Evolutionary conservation across 1,140 invertebrate genomes (phyloP), one percentile per base, ranked within the genome.

Genomic region (Monomorium pharaonis): DNA sequence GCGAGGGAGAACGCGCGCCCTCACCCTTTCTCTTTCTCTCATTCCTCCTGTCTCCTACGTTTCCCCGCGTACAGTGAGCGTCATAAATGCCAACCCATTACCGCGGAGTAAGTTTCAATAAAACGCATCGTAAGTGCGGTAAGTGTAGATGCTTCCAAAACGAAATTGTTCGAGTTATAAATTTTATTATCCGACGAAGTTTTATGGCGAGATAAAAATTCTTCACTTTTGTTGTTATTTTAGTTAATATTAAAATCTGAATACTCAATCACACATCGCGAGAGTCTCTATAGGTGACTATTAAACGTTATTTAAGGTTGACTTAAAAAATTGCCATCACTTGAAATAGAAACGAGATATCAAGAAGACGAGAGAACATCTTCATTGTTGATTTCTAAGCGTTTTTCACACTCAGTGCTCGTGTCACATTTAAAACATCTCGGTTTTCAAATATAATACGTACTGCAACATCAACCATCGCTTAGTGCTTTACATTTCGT

Each of bases 1-100:
- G 81, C 84, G 88, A 84, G 89, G 88, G 85, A 89, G 88, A 85
- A 87, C 72, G 80, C 76, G 86, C 18, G 54, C 76, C 86, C 80
- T 60, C 54, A 54, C 58, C 75, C 27, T 75, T 58, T 62, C 33
- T 70, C 49, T 37, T 44, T 85, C 70, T 5, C 60, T 58, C 65
- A 58, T 12, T 14, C 1, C 33, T 10, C 51, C 51, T 49, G 21
- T 37, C 51, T 51, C 65, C 12, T 51, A 24, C 49, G 7, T 56
- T 85, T 87, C 88, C 44, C 16, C 30, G 5, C 63, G 51, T 74
- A 83, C 24, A 44, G 30, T 58, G 16, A 21, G 14, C 21, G 5
- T 74, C 78, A 74, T 74, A 83, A 72, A 74, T 60, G n/a, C n/a
- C 37, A 33, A 47, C 27, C n/a, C 27, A 49, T 80, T 72, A 47